Conservation (phyloP, 2,113 vertebrate genomes). For the Menura novaehollandiae region DNA sequence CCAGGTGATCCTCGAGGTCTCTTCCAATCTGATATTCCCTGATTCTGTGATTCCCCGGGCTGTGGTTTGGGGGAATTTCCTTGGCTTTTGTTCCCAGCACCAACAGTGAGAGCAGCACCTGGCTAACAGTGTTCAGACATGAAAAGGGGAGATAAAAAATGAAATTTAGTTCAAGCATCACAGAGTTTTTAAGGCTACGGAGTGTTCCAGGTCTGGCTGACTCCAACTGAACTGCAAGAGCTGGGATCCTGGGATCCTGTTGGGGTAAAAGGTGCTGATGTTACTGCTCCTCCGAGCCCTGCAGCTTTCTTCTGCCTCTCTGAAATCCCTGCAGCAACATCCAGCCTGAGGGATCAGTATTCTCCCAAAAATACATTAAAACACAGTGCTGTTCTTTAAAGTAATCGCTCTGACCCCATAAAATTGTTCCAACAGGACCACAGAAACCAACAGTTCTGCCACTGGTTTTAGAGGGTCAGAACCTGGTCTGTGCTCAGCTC, state of each 20-base stretch:
- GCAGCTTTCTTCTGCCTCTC: not conserved
- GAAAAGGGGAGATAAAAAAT: not conserved
- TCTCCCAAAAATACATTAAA: not conserved
- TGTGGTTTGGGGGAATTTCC: not conserved
- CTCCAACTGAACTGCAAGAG: no score
- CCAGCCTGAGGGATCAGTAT: not conserved
- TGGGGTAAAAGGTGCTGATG: not conserved
- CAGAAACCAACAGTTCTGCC: not conserved
- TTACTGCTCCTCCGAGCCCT: not conserved
- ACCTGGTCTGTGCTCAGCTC: not conserved
- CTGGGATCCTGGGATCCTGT: not conserved
- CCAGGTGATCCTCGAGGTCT: not conserved
- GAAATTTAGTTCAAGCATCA: not conserved
- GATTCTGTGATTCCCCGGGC: rapidly evolving
- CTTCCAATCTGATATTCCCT: not conserved
- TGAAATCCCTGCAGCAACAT: not conserved
- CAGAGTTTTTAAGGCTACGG: not conserved
- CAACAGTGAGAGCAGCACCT: not conserved
- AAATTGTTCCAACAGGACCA: not conserved
- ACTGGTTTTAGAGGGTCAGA: not conserved
- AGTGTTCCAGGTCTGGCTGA: not conserved
- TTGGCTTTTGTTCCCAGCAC: not conserved
- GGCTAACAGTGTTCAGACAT: rapidly evolving
- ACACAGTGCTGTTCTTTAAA: not conserved
- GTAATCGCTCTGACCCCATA: rapidly evolving